Evolutionary conservation across 2,797 vertebrate species (phyloP).

Genomic region (Stomatorhinus walkeri): DNA sequence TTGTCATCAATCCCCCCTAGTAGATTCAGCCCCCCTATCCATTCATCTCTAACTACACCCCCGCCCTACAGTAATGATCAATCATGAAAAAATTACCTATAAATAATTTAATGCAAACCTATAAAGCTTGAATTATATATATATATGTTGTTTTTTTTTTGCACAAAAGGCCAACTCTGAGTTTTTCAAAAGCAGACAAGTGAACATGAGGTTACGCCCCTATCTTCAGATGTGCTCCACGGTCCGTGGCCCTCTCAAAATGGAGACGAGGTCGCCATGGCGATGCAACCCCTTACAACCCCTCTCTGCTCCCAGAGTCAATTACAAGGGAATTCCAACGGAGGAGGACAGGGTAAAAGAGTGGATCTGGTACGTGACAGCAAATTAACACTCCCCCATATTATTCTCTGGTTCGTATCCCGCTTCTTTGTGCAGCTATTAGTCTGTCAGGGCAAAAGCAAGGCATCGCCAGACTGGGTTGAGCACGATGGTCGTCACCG

Average conservation of each 20-base stretch:
- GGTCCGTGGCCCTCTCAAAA: background rate
- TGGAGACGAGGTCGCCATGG: background rate
- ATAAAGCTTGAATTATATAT: background rate
- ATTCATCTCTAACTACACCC: background rate
- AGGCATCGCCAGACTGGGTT: background rate
- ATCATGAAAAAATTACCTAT: background rate
- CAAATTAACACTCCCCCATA: background rate
- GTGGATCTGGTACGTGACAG: background rate
- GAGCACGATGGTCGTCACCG: background rate
- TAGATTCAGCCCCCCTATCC: background rate
- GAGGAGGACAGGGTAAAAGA: background rate
- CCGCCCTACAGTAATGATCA: background rate
- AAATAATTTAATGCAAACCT: background rate
- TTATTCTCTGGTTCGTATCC: background rate
- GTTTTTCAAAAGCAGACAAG: background rate
- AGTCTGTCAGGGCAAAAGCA: background rate
- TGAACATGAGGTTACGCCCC: background rate
- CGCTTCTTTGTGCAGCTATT: background rate
- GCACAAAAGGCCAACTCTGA: background rate
- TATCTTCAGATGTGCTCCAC: background rate
- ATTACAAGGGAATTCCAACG: background rate
- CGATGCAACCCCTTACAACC: background rate
- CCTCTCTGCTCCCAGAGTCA: background rate
- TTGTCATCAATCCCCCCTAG: background rate
- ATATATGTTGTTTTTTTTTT: background rate